phyloP scores from a whole-genome alignment of 2,113 vertebrate genomes.

The Dicentrarchus labrax region DNA sequence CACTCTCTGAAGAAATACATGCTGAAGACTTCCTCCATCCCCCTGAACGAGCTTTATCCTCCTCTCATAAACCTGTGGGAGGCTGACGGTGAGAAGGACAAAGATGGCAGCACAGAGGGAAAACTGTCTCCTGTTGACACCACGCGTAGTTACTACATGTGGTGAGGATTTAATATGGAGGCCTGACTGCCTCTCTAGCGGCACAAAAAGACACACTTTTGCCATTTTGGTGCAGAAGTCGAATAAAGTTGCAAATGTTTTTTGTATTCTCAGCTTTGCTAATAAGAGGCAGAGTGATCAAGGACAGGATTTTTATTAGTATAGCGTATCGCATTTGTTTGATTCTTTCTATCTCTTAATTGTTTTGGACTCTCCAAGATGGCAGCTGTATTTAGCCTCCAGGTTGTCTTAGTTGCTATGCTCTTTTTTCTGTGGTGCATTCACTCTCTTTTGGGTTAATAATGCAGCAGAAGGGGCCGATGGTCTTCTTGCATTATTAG shows the following conservation, averaged over 20 bases:
- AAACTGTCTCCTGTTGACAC: constrained; percentile 97
- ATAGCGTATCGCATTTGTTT: constrained; percentile 90
- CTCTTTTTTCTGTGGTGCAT: constrained; percentile 85
- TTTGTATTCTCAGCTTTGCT: constrained; percentile 94
- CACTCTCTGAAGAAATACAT: constrained; percentile 99
- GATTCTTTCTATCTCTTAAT: constrained; percentile 62
- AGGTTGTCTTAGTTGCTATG: constrained; percentile 84
- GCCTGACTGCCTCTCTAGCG: constrained; percentile 85
- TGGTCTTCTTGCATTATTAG: constrained; percentile 70
- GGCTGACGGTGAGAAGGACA: constrained; percentile 95
- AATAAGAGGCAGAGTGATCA: constrained; percentile 86
- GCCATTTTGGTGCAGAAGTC: constrained; percentile 92
- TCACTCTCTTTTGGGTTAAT: constrained; percentile 75
- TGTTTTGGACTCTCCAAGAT: constrained; percentile 82
- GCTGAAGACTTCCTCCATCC: constrained; percentile 99
- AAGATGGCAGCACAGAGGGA: constrained; percentile 90
- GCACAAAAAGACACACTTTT: constrained; percentile 81
- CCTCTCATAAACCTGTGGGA: constrained; percentile 99
- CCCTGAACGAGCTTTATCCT: constrained; percentile 97
- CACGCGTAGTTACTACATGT: constrained; percentile 99
- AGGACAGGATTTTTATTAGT: constrained; percentile 91
- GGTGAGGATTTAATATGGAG: constrained; percentile 87
- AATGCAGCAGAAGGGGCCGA: constrained; percentile 70
- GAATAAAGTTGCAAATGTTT: constrained; percentile 79
- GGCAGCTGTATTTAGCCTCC: constrained; percentile 90